These are phyloP conservation scores for Urocitellus parryii DNA, from an alignment of 2,113 vertebrate species.

Conservation along the genomic window DNA sequence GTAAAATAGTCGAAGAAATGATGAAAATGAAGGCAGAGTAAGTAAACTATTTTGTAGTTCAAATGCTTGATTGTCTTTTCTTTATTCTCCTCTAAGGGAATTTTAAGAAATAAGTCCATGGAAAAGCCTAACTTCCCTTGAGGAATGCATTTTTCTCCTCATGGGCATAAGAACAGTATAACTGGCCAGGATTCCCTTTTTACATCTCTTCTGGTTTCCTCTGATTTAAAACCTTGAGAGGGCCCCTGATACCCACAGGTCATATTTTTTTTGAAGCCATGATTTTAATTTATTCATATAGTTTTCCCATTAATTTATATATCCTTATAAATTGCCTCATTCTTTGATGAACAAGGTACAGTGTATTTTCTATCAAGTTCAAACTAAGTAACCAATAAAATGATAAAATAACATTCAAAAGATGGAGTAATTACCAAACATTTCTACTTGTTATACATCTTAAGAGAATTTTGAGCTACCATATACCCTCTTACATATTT, in stretches of 20 bases:
- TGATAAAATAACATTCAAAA: not conserved
- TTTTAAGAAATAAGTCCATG: not conserved
- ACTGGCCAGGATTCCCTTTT: not conserved
- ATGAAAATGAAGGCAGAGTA: conserved; percentile 91
- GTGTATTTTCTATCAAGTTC: not conserved
- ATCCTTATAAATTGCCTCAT: conserved; percentile 9
- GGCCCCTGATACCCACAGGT: not conserved
- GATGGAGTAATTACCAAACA: not conserved
- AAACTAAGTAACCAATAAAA: conserved; percentile 12
- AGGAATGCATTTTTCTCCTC: not conserved
- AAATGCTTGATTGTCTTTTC: conserved; percentile 6
- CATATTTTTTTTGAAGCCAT: not conserved
- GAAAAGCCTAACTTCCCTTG: not conserved
- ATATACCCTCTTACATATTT: not conserved
- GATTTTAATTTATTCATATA: conserved; percentile 18
- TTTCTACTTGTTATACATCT: not conserved
- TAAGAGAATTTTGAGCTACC: not conserved
- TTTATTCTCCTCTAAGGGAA: conserved; percentile 1
- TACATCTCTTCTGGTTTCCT: not conserved
- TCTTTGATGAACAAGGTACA: not conserved
- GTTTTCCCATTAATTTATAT: conserved; percentile 26
- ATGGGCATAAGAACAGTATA: not conserved
- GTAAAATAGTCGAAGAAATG: conserved; percentile 88
- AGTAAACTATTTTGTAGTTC: conserved; percentile 80
- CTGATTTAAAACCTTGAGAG: not conserved